Evolutionary conservation across 2,888 invertebrate genomes (phyloP).

Genomic region (Pheosia tremula): DNA sequence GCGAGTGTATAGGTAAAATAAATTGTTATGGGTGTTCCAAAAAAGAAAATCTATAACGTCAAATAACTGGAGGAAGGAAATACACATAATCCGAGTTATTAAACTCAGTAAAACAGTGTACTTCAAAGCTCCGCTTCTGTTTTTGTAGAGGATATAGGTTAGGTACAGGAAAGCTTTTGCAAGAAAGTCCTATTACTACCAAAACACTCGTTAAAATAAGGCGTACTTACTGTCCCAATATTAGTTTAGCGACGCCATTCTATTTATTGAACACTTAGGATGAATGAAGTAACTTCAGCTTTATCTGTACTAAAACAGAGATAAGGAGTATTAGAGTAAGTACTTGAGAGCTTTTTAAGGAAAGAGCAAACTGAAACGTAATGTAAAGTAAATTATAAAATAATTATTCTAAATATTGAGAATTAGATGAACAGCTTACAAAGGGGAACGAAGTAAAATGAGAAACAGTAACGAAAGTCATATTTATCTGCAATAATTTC

Average conservation of each 20-base stretch:
- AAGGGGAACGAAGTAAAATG: slow-evolving; percentile 24
- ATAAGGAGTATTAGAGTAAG: slow-evolving; percentile 8
- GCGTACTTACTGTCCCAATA: too few relatives aligned
- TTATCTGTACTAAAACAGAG: slow-evolving; percentile 11
- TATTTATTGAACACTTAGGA: slow-evolving; percentile 17
- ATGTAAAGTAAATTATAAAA: slow-evolving; percentile 1
- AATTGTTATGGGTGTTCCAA: slow-evolving; percentile 20
- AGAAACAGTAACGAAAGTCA: slow-evolving; percentile 37
- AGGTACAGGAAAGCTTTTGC: neutral
- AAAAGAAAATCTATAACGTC: slow-evolving; percentile 35
- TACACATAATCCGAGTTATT: neutral
- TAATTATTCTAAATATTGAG: neutral
- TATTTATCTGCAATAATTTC: slow-evolving; percentile 39
- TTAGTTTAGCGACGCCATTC: neutral
- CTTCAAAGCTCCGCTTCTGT: neutral
- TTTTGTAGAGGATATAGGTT: neutral
- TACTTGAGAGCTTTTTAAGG: neutral
- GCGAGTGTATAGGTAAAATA: slow-evolving; percentile 33
- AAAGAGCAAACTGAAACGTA: neutral
- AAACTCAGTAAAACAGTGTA: neutral
- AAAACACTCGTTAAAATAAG: too few relatives aligned
- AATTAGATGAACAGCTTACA: slow-evolving; percentile 11
- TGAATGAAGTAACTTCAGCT: slow-evolving; percentile 17
- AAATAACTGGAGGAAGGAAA: slow-evolving; percentile 7
- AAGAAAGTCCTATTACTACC: neutral